Evolutionary conservation across 64 coral and sea anemone species (phyloP).

Genomic region (Montipora sp.): DNA sequence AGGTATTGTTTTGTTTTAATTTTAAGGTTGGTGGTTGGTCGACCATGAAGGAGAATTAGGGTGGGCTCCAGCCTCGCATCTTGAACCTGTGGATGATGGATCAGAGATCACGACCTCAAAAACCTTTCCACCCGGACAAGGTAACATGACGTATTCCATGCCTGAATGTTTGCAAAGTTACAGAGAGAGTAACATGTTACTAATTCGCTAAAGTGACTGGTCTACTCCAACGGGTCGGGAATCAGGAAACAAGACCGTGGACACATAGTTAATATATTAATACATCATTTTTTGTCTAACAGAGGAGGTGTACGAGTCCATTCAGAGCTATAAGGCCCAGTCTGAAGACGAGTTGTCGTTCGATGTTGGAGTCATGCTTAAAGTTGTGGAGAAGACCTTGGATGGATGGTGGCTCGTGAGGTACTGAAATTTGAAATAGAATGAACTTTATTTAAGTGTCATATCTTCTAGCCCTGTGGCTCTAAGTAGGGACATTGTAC

Average conservation of each 20-base stretch:
- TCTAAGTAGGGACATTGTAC: no score
- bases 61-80: constrained; percentile 92
- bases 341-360: constrained; percentile 90
- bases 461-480: no score
- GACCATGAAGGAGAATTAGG: constrained; percentile 95
- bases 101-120: constrained; percentile 40
- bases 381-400: constrained; percentile 91
- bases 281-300: not conserved
- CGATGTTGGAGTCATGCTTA: constrained; percentile 80
- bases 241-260: no score
- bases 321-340: constrained; percentile 49
- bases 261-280: not conserved
- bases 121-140: constrained; percentile 15
- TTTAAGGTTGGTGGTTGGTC: constrained; percentile 97
- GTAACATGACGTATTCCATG: not conserved
- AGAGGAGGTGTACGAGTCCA: constrained; percentile 33
- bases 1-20: not conserved
- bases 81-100: constrained; percentile 60
- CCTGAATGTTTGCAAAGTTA: no score
- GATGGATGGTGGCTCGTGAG: constrained; percentile 99
- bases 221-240: no score
- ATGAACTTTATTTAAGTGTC: no score
- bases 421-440: constrained; percentile 23
- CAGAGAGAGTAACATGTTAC: no score
- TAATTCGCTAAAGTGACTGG: no score